phyloP scores from a whole-genome alignment of 2,113 vertebrate genomes.

The Ahaetulla prasina region DNA sequence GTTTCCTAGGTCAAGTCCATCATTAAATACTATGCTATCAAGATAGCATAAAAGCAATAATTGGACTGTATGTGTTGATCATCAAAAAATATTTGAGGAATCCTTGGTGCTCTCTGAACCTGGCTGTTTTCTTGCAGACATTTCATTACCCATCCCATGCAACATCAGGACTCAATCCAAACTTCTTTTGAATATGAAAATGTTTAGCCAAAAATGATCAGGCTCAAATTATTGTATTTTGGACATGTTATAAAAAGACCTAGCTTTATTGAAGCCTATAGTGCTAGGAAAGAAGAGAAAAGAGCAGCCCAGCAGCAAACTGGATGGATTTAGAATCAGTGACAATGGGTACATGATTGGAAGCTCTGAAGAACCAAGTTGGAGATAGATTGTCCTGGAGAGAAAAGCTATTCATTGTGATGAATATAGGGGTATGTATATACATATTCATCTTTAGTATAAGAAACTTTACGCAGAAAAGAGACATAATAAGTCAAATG shows the following conservation, averaged over 20 bases:
- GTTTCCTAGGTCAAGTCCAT: too few relatives aligned
- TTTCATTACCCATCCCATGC: too few relatives aligned
- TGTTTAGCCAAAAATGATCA: too few relatives aligned
- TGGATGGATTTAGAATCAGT: not conserved
- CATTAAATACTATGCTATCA: not conserved
- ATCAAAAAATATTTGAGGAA: not conserved
- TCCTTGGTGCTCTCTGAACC: too few relatives aligned
- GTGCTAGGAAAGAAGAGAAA: too few relatives aligned
- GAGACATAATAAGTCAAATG: not conserved
- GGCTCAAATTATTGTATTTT: not conserved
- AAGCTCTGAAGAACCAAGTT: not conserved
- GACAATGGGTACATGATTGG: not conserved
- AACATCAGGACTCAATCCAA: not conserved
- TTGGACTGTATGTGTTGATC: not conserved
- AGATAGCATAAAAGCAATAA: not conserved
- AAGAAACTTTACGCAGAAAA: not conserved
- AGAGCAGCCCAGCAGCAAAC: not conserved
- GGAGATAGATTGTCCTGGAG: not conserved
- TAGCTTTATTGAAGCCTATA: too few relatives aligned
- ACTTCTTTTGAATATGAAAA: not conserved
- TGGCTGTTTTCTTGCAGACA: too few relatives aligned
- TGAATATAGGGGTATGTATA: not conserved
- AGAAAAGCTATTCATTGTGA: not conserved
- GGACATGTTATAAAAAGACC: not conserved
- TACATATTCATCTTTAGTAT: not conserved